phyloP scores from a whole-genome alignment of 2,888 invertebrate genomes.

The Drosophila nr. perissopoda region DNA sequence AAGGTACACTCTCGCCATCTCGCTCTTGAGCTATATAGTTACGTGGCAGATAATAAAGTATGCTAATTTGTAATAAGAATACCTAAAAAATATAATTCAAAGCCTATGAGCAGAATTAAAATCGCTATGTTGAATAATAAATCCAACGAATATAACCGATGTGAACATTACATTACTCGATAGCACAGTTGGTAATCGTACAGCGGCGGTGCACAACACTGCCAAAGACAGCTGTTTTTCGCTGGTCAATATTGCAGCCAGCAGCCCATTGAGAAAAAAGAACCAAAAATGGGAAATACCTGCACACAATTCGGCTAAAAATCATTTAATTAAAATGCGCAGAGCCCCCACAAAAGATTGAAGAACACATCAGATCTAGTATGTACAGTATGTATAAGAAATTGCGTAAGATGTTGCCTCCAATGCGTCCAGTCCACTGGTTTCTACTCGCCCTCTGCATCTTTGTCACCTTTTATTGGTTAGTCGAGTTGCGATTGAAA shows the following conservation, averaged over 20 bases:
- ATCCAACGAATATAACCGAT: not conserved
- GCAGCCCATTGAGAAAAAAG: constrained; percentile 9
- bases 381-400: constrained; percentile 61
- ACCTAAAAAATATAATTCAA: too few species aligned
- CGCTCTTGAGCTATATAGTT: not conserved
- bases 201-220: constrained; percentile 6
- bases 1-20: not conserved
- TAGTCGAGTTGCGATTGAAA: constrained; percentile 76
- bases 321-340: constrained; percentile 37
- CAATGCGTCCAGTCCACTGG: constrained; percentile 80
- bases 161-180: not conserved
- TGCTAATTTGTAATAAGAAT: not conserved
- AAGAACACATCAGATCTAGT: constrained; percentile 13
- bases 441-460: constrained; percentile 73
- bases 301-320: constrained; percentile 25
- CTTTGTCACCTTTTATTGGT: constrained; percentile 80
- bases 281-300: constrained; percentile 35
- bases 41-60: not conserved
- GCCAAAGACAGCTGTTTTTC: constrained; percentile 40
- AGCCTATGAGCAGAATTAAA: not conserved
- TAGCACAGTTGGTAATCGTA: not conserved
- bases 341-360: constrained; percentile 12
- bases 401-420: constrained; percentile 82
- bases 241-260: constrained; percentile 36
- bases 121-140: not conserved